Base-by-base conservation (phyloP, 2,888 invertebrate species). In the Aphelenchoides bicaudatus region DNA sequence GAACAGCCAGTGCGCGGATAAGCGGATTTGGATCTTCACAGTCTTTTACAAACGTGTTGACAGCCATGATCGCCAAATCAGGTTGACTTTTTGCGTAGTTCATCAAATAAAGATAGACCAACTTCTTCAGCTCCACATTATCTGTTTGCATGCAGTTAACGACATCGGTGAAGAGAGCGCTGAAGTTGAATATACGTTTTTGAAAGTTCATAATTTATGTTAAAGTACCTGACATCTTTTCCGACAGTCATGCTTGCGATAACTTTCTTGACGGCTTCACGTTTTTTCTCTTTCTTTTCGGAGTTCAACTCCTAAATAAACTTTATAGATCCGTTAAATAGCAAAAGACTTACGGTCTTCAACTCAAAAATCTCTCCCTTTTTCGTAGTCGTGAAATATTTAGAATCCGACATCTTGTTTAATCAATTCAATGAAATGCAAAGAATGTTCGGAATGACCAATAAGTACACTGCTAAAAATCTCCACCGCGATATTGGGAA, bases 141-240 rank as follows among this genome's bases (percentile, higher is more conserved):
- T 98, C 98, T 0, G 98, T 99, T 83, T 98, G 98, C 96, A 99
- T 98, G 81, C 98, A 98, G 82, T 98, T 98, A 28, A 99, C 94
- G 1, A 99, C 98, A 80, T 99, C 98, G 0, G 98, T 96, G 80
- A 99, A 99, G 16, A 98, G 83, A 1, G 96, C 93, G 73, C 83
- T 83, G 72, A 74, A 78, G 59, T 48, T 47, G 6, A n/a, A n/a
- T n/a, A n/a, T n/a, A n/a, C n/a, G n/a, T n/a, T n/a, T n/a, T n/a
- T 27, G 21, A n/a, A 4, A 28, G 3, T 5, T 43, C 19, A 27
- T 6, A 25, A 31, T 13, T 62, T n/a, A n/a, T n/a, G n/a, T n/a
- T n/a, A n/a, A n/a, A n/a, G n/a, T n/a, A 82, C 82, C 82, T 82
- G 70, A 99, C 98, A 86, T 98, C 98, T 84, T 98, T 98, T 53